phyloP scores from a whole-genome alignment of 2,797 vertebrate genomes.

The Sphenopsis melanotis region DNA sequence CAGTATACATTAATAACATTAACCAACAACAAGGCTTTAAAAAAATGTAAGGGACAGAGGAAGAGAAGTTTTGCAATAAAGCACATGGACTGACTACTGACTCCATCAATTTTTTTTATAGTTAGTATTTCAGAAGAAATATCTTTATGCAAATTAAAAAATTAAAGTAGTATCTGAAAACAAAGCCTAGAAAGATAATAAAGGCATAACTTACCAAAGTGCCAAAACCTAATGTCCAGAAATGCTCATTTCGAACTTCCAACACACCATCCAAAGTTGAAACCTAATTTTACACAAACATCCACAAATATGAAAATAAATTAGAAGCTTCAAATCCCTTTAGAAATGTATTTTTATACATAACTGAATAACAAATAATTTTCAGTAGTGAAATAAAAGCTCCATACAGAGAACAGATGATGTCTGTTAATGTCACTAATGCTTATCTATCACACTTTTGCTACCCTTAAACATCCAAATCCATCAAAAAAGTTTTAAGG shows the following conservation, averaged over 20 bases:
- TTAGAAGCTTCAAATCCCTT: background rate
- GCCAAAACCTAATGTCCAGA: conserved; percentile 97
- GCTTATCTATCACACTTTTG: background rate
- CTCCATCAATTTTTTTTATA: background rate
- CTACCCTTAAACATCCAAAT: background rate
- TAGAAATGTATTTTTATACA: background rate
- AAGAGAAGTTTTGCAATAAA: background rate
- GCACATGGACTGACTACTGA: background rate
- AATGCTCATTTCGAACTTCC: conserved; percentile 96
- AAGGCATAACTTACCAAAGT: conserved; percentile 82
- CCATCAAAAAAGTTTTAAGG: background rate
- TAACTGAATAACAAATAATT: background rate
- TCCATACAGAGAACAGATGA: background rate
- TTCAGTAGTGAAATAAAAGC: background rate
- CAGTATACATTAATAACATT: background rate
- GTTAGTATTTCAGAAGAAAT: background rate
- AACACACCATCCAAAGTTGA: conserved; percentile 96
- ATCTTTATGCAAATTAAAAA: background rate
- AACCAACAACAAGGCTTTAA: background rate
- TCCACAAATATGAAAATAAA: background rate
- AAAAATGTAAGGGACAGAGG: background rate
- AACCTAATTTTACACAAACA: conserved; percentile 76
- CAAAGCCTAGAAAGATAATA: background rate
- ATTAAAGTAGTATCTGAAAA: background rate
- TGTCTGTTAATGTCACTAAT: background rate